These are phyloP conservation scores for Athene noctua DNA, from an alignment of 2,113 vertebrate genomes.

Conservation along the genomic window DNA sequence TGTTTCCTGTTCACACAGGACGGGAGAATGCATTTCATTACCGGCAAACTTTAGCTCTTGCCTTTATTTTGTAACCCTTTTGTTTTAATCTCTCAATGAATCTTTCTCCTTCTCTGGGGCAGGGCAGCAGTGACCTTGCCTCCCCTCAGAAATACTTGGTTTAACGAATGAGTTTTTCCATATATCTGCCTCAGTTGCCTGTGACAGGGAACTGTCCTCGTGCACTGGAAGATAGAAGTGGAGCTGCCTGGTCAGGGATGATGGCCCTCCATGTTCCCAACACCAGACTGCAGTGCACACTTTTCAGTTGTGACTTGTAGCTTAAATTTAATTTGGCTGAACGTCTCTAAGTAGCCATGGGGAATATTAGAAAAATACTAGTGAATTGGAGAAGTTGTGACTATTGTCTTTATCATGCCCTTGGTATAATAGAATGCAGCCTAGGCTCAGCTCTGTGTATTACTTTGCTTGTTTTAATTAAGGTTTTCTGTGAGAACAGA, in stretches of 20 bases:
- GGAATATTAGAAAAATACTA: conserved; percentile 21
- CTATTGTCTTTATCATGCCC: conserved; percentile 11
- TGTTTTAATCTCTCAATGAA: conserved; percentile 63
- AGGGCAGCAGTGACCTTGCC: conserved; percentile 60
- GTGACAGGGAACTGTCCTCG: background rate
- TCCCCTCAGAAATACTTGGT: conserved; percentile 22
- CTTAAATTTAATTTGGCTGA: conserved; percentile 24
- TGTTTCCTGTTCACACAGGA: conserved; percentile 54
- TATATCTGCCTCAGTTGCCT: background rate
- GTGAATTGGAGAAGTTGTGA: conserved; percentile 21
- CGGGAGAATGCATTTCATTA: conserved; percentile 69
- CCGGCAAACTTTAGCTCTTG: conserved; percentile 71
- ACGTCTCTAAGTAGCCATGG: conserved; percentile 8
- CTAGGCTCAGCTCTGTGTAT: background rate
- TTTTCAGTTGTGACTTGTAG: conserved; percentile 28
- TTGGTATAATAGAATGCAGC: background rate
- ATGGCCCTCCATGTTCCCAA: background rate
- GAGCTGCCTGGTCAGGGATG: conserved; percentile 17
- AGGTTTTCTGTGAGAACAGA: conserved; percentile 8
- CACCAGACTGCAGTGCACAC: background rate
- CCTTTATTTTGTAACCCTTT: conserved; percentile 74
- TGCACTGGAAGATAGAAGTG: background rate
- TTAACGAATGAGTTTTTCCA: conserved; percentile 15
- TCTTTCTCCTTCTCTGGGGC: conserved; percentile 57
- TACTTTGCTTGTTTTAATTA: conserved; percentile 16